These are phyloP conservation scores for Rhorus exstirpatorius DNA, from an alignment of 2,888 invertebrate species.

Conservation along the genomic window DNA sequence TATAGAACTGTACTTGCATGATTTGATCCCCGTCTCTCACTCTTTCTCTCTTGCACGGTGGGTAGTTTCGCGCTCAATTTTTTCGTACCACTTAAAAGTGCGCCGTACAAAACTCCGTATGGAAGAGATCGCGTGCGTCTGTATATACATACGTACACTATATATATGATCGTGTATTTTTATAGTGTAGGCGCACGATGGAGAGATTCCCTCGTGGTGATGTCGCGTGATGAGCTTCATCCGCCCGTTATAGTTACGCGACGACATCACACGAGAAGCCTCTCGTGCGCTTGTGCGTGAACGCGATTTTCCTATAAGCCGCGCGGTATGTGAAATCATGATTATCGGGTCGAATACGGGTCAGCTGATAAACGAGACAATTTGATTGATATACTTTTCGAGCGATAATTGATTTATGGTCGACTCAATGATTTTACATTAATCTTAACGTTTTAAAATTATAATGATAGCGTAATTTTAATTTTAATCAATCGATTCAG, in stretches of 20 bases:
- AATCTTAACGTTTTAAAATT: neutral
- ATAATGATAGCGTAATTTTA: neutral
- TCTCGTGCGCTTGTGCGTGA: constrained; percentile 59
- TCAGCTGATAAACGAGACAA: neutral
- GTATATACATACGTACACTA: constrained; percentile 1
- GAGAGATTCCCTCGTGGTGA: constrained; percentile 68
- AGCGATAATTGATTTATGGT: neutral
- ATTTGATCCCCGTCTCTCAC: constrained; percentile 37
- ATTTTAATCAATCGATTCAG: neutral
- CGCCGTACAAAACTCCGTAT: constrained; percentile 23
- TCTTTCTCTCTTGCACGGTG: constrained; percentile 14
- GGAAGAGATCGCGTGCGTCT: constrained; percentile 29
- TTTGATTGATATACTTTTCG: neutral
- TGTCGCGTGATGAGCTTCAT: constrained; percentile 68
- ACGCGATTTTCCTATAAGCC: constrained; percentile 30
- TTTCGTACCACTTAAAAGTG: constrained; percentile 53
- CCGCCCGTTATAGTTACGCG: constrained; percentile 67
- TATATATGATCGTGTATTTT: constrained; percentile 10
- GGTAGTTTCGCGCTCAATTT: constrained; percentile 57
- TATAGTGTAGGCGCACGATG: constrained; percentile 57
- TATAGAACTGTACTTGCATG: constrained; percentile 6
- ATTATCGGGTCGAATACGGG: constrained; percentile 20
- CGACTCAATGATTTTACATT: neutral
- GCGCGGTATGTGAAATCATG: constrained; percentile 34
- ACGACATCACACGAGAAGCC: constrained; percentile 61